Evolutionary conservation across 2,797 vertebrate genomes (phyloP).

Genomic region (Agapornis canus): DNA sequence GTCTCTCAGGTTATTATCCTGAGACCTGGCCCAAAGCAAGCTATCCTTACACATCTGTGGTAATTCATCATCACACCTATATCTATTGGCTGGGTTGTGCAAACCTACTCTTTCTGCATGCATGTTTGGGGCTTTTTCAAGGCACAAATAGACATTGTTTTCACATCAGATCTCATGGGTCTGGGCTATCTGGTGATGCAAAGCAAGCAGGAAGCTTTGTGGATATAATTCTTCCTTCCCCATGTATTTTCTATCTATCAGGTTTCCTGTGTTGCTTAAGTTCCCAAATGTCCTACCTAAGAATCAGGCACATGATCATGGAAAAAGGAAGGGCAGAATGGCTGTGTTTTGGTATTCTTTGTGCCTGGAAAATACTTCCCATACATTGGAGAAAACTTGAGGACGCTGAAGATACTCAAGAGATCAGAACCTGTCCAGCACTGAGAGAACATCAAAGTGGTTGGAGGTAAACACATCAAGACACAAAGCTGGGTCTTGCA

Average conservation of each 20-base stretch:
- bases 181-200: not conserved
- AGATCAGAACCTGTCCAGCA: not conserved
- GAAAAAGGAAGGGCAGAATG: not conserved
- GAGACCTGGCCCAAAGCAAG: not conserved
- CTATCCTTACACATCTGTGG: not conserved
- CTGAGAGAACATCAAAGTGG: not conserved
- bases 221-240: not conserved
- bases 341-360: not conserved
- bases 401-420: fast-evolving
- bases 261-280: not conserved
- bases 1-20: not conserved
- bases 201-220: not conserved
- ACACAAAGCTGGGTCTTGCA: not conserved
- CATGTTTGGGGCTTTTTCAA: not conserved
- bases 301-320: fast-evolving
- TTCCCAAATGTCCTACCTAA: not conserved
- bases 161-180: not conserved
- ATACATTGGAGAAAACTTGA: not conserved
- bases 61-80: not conserved
- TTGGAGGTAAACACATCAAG: not conserved
- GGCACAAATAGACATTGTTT: not conserved
- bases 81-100: not conserved
- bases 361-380: not conserved
- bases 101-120: not conserved
- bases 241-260: not conserved